These are phyloP conservation scores for Argyrosomus regius DNA, from an alignment of 2,797 vertebrate species.

Conservation along the genomic window DNA sequence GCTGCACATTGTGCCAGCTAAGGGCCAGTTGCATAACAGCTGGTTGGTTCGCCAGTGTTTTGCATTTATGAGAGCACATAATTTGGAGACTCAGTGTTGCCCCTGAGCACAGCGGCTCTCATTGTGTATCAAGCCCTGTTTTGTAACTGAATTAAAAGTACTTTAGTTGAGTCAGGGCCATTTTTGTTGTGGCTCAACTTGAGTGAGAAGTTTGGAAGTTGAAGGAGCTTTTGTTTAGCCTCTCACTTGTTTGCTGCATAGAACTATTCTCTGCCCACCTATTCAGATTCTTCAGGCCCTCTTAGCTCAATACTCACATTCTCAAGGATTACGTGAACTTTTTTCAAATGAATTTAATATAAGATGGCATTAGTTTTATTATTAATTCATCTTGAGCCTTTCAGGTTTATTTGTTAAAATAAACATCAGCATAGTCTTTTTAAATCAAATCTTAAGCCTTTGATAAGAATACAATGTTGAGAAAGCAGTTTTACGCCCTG, in stretches of 20 bases:
- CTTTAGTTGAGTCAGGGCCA: constrained; percentile 7
- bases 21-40: constrained; percentile 46
- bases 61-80: constrained; percentile 49
- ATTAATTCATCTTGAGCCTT: not conserved
- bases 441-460: not conserved
- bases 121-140: constrained; percentile 36
- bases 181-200: constrained; percentile 11
- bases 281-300: constrained; percentile 28
- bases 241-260: constrained; percentile 13
- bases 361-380: not conserved
- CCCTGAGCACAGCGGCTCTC: not conserved
- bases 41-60: constrained; percentile 25
- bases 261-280: constrained; percentile 23
- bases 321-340: not conserved
- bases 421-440: not conserved
- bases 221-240: constrained; percentile 50
- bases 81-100: constrained; percentile 30
- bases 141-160: constrained; percentile 35
- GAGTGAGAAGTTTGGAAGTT: constrained; percentile 23
- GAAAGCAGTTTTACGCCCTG: not conserved
- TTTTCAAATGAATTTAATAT: constrained; percentile 5
- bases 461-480: not conserved
- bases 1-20: not conserved
- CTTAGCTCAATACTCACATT: constrained; percentile 7
- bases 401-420: not conserved